Base-by-base conservation (phyloP, 2,888 invertebrate species). In the Anaspis maculata region DNA sequence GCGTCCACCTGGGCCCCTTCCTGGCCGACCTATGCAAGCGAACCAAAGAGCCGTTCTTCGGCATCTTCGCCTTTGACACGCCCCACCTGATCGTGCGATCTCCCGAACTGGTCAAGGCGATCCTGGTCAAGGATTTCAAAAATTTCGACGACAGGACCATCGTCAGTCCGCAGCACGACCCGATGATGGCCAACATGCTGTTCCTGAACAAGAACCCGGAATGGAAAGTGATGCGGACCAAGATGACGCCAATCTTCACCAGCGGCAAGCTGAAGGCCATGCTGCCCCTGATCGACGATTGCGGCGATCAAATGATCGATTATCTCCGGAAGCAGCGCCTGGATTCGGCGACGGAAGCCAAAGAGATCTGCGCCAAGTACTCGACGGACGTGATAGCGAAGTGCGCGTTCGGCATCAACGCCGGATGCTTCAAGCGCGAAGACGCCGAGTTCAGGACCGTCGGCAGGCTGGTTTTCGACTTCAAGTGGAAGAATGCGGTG, bases 201-300 rank as follows among this genome's bases (percentile, higher is more conserved):
- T 61, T 72, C 38, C 59, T 65, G 2, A 44, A 68, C 32, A 67
- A 65, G 37, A 70, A 69, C 32, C 66, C 68, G 0, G 62, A 65
- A 2, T 77, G 76, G 76, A 72, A 67, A 46, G 57, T 56, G 21
- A 48, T 72, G 10, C 58, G 76, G 13, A 47, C 62, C 1, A 71
- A 71, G 41, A 52, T 75, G 15, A 67, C 71, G 0, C 73, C 74
- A 0, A 67, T 70, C 1, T 69, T 76, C 46, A 70, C 73, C 1
- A 64, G 68, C 2, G 72, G 70, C 12, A 76, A 74, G 51, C 56
- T 76, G 34, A 73, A 68, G 48, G 56, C 52, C 24, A 72, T 74
- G 72, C 62, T 70, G 14, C 62, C 62, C 0, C 48, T 69, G n/a
- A 64, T 72, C 39, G 44, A 61, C n/a, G 57, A 63, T 12, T 62